Evolutionary conservation across 2,888 invertebrate genomes (phyloP).

Genomic region (Abrostola triplasia): DNA sequence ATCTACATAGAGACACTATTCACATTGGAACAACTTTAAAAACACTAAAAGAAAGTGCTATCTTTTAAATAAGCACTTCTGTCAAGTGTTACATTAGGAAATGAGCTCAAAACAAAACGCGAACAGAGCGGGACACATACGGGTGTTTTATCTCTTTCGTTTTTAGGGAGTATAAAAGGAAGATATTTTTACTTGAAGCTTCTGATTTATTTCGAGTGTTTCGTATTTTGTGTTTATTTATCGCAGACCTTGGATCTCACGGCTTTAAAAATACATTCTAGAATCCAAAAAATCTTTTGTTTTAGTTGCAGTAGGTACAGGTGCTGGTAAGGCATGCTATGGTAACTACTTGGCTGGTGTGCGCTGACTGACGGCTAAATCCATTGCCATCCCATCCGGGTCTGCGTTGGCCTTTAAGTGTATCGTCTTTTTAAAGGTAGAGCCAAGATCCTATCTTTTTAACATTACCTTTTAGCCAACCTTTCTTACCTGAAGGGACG

Average conservation of each 20-base stretch:
- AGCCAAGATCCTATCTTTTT: too few species aligned
- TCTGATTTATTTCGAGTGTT: constrained; percentile 11
- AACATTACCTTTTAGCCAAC: too few species aligned
- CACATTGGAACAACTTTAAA: constrained; percentile 14
- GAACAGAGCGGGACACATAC: constrained; percentile 14
- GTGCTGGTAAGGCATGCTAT: too few species aligned
- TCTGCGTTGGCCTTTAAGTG: too few species aligned
- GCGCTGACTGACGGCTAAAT: too few species aligned
- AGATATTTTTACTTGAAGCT: constrained; percentile 10
- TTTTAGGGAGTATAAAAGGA: constrained; percentile 13
- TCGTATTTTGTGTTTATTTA: constrained; percentile 2
- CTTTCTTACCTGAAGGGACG: too few species aligned
- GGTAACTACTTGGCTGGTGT: too few species aligned
- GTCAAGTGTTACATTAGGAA: constrained; percentile 41
- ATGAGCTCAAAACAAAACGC: constrained; percentile 38
- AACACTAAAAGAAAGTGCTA: constrained; percentile 43
- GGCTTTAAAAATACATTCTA: background rate
- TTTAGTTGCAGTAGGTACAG: background rate
- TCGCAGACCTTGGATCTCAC: background rate
- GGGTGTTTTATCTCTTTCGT: constrained; percentile 24
- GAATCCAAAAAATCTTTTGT: background rate
- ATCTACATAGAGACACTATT: constrained; percentile 4
- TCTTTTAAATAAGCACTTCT: constrained; percentile 46
- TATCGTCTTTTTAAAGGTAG: too few species aligned
- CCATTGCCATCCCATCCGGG: too few species aligned